Conservation (phyloP, 2,113 vertebrate genomes). For the Pseudorectes ferrugineus region DNA sequence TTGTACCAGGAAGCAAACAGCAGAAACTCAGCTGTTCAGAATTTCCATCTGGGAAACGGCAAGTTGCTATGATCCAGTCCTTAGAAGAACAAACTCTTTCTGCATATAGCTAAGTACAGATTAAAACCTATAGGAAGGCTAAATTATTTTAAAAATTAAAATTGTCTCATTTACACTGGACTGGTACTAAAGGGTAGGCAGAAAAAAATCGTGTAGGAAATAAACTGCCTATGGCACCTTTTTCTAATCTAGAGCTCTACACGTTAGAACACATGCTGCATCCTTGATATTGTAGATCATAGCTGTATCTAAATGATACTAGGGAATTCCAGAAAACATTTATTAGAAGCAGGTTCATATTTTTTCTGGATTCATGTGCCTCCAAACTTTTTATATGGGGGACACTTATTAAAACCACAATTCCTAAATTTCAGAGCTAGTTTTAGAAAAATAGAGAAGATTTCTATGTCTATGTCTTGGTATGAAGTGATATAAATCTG, state of each 20-base stretch:
- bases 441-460: background rate
- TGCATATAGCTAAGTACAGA: background rate
- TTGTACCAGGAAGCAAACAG: constrained; percentile 51
- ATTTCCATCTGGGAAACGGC: constrained; percentile 31
- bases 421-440: background rate
- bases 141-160: background rate
- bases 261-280: background rate
- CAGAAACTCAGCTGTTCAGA: constrained; percentile 51
- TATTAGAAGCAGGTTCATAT: background rate
- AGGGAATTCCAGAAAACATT: background rate
- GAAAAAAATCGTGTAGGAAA: background rate
- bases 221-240: background rate
- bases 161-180: background rate
- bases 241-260: background rate
- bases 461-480: background rate
- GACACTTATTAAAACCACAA: background rate
- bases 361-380: background rate
- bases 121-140: background rate
- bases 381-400: background rate
- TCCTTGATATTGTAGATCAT: background rate
- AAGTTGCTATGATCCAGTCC: background rate
- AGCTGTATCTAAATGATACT: background rate
- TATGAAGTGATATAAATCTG: background rate
- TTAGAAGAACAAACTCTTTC: background rate
- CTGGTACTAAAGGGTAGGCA: background rate